Percentiles rank a stretch among this genome's conserved stretches.
These are phyloP conservation scores for Capitella teleta DNA, from an alignment of 1,140 invertebrate genomes.

Conservation along the genomic window DNA sequence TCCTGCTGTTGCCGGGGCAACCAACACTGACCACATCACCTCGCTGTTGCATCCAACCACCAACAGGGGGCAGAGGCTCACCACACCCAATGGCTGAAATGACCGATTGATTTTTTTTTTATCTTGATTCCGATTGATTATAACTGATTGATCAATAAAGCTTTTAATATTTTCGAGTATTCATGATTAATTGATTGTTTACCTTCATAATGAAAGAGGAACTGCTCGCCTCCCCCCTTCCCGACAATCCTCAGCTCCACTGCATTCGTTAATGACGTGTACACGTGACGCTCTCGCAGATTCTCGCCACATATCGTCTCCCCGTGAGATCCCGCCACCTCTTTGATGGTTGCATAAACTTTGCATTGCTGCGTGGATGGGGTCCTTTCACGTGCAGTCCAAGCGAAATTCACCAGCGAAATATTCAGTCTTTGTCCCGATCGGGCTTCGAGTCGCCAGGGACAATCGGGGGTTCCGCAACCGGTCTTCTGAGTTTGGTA, in stretches of 20 bases:
- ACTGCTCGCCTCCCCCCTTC: too few relatives aligned
- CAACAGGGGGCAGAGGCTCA: too few relatives aligned
- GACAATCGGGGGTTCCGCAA: background rate
- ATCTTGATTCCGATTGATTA: too few relatives aligned
- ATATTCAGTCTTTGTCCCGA: conserved; percentile 7
- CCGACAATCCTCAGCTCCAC: conserved; percentile 11
- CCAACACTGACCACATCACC: too few relatives aligned
- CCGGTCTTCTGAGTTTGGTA: too few relatives aligned
- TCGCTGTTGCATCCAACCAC: too few relatives aligned
- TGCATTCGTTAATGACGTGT: conserved; percentile 2
- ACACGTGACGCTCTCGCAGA: conserved; percentile 4
- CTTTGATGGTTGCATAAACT: conserved; percentile 11
- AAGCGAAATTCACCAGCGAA: conserved; percentile 2
- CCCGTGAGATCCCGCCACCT: background rate
- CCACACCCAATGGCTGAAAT: too few relatives aligned
- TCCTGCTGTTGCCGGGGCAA: too few relatives aligned
- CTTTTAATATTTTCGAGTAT: too few relatives aligned
- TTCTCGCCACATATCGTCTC: conserved; percentile 7
- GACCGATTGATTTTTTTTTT: too few relatives aligned
- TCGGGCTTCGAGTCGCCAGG: background rate
- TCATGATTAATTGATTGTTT: too few relatives aligned
- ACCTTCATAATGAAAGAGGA: conserved; percentile 13
- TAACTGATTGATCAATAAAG: too few relatives aligned
- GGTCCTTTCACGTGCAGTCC: background rate
- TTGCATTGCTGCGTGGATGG: background rate